Percentiles rank a stretch among this genome's conserved stretches.
These are phyloP conservation scores for Pollenia amentaria DNA, from an alignment of 2,888 invertebrate genomes.

Conservation along the genomic window DNA sequence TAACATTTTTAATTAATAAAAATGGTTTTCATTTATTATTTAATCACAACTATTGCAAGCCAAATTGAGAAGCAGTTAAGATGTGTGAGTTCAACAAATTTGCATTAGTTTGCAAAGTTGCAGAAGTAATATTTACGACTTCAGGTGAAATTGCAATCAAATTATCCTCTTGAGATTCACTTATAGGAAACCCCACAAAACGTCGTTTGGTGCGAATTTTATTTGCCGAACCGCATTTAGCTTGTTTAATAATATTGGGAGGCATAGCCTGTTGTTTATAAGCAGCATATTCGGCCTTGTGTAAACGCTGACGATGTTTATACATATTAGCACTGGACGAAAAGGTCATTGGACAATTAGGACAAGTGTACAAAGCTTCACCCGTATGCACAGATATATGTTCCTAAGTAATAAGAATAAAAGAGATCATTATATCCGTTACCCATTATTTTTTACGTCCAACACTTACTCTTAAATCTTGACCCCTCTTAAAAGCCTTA, in stretches of 20 bases:
- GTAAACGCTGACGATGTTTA: constrained; percentile 83
- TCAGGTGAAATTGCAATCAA: background rate
- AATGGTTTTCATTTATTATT: background rate
- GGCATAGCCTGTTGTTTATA: constrained; percentile 80
- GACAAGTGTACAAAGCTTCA: constrained; percentile 83
- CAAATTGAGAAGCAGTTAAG: constrained; percentile 43
- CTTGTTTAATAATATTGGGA: constrained; percentile 81
- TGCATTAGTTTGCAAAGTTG: background rate
- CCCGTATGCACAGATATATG: constrained; percentile 84
- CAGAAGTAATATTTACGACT: background rate
- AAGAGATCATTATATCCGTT: background rate
- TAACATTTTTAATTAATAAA: background rate
- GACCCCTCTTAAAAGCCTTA: constrained; percentile 82
- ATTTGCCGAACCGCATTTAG: constrained; percentile 68
- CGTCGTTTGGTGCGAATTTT: constrained; percentile 29
- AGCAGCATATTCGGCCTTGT: constrained; percentile 82
- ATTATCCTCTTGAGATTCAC: constrained; percentile 19
- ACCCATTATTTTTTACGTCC: background rate
- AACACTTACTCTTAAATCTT: constrained; percentile 80
- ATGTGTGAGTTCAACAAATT: constrained; percentile 22
- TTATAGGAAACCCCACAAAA: background rate
- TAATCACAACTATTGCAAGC: constrained; percentile 30
- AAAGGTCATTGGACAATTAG: constrained; percentile 83
- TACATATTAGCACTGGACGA: constrained; percentile 84
- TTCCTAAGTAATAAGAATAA: constrained; percentile 77